Evolutionary conservation across 2,888 invertebrate species (phyloP), one percentile per base, ranked within the genome.

Genomic region (Bugula neritina): DNA sequence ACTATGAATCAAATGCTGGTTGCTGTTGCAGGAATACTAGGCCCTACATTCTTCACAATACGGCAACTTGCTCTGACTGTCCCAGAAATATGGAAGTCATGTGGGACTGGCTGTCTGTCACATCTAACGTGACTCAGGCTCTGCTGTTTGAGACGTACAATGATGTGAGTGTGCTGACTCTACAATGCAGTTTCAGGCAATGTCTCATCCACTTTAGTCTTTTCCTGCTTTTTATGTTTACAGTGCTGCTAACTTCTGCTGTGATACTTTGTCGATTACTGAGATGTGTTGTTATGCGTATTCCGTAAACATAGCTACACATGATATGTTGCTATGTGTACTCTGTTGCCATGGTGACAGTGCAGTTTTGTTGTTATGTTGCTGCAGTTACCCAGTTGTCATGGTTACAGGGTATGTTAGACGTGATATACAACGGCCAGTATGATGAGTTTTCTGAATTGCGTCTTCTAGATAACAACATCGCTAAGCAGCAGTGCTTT

Each of bases 401-500:
- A 43, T 43, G 43, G 43, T 55, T 55, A 55, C 55, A 63, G 63
- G 63, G 63, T 13, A 5, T 21, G 2, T 34, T 63, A 34, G 63
- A 63, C 31, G 31, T 63, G 13, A 21, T 63, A 13, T 63, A 34
- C 63, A 63, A 63, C 34, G 29, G 31, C 10, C 3, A 3, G 10
- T 5, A 78, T 78, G 76, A 89, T 89, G 80, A 88, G 86, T 75
- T 74, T 1, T 79, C 79, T 72, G 78, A 78, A 73, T 89, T 92
- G 72, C 89, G 90, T 73, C 93, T 94, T 0, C 92, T 92, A 79
- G 90, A 90, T 81, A 96, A 95, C 82, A 91, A 90, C 75, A 87
- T 94, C 72, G 92, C 93, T 79, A 93, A 93, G 85, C 96, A 97
- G 84, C 93, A 95, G 0, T 95, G 94, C 84, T 97, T 97, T 80